Evolutionary conservation across 2,113 vertebrate genomes (phyloP).

Genomic region (Melanerpes formicivorus): DNA sequence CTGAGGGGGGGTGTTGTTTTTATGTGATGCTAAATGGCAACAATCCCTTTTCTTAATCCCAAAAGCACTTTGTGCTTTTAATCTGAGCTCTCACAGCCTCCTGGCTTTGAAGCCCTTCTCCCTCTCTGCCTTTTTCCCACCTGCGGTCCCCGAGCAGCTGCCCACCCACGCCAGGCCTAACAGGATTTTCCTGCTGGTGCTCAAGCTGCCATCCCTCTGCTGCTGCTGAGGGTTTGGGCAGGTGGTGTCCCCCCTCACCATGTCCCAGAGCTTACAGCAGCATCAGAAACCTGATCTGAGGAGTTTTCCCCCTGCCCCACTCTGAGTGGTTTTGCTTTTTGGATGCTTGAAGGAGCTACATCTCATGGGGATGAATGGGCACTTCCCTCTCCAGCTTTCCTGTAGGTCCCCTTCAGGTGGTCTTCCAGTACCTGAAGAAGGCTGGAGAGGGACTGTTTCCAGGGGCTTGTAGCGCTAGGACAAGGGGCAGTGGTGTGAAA

Average conservation of each 20-base stretch:
- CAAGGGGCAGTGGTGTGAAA: too few relatives aligned
- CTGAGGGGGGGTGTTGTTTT: not conserved
- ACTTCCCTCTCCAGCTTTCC: too few relatives aligned
- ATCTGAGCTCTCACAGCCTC: not conserved
- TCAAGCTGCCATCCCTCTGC: not conserved
- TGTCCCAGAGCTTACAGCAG: not conserved
- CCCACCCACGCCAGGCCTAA: not conserved
- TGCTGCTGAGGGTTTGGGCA: not conserved
- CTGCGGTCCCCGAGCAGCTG: not conserved
- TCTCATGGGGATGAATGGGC: not conserved
- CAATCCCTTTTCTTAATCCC: conserved; percentile 43
- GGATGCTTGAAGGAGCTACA: not conserved
- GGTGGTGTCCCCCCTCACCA: not conserved
- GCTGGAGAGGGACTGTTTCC: too few relatives aligned
- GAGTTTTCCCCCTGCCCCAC: fast-evolving
- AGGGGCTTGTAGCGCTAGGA: too few relatives aligned
- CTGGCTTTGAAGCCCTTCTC: not conserved
- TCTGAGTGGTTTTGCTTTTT: not conserved
- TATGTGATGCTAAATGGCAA: not conserved
- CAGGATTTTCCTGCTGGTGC: not conserved
- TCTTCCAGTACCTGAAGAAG: too few relatives aligned
- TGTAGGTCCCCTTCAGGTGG: too few relatives aligned
- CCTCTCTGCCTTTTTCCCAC: not conserved
- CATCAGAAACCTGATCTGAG: not conserved
- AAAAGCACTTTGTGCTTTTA: conserved; percentile 36